Evolutionary conservation across 2,888 invertebrate species (phyloP), one percentile per base, ranked within the genome.

Genomic region (Agrilus cyanescens): DNA sequence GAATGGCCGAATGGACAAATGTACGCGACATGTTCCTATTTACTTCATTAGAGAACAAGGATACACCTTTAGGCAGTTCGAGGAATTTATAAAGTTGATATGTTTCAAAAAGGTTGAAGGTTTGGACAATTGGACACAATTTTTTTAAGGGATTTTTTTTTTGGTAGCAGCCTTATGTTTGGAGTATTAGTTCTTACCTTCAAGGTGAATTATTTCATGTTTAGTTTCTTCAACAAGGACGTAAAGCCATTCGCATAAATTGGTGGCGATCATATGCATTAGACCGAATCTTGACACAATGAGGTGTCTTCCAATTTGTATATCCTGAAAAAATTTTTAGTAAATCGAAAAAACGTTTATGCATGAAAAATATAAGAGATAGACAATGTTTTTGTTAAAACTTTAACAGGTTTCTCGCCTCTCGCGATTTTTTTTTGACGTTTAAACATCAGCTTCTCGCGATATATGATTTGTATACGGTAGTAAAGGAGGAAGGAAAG

Each of bases 201-300:
- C 72, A 51, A 86, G 69, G 57, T 83, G 83, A 52, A 80, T 76
- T 50, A 89, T 86, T 63, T 90, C 88, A 60, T 89, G 88, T 59
- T 86, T 83, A 2, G 90, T 90, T 63, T 91, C 90, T 60, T 85
- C 83, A 1, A 90, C 85, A 15, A 91, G 68, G 4, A 89, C 87
- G 60, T 85, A 82, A 38, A 93, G 65, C 94, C 94, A 94, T 55
- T 93, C 89, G 67, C 91, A 93, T 12, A 94, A 67, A 67, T 94
- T 94, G 13, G 90, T 88, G 1, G 90, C 93, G 39, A 94, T 79
- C 80, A 90, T 81, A 61, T 95, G 94, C 91, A 94, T 93, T 33
- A 93, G 75, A 6, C 94, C 94, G 54, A 94, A 87, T 52, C 89
- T 75, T 14, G 89, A 85, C 39, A 88, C 72, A 36, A 80, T 73